Conservation (phyloP, 1,140 invertebrate species). For the Vanessa atalanta region DNA sequence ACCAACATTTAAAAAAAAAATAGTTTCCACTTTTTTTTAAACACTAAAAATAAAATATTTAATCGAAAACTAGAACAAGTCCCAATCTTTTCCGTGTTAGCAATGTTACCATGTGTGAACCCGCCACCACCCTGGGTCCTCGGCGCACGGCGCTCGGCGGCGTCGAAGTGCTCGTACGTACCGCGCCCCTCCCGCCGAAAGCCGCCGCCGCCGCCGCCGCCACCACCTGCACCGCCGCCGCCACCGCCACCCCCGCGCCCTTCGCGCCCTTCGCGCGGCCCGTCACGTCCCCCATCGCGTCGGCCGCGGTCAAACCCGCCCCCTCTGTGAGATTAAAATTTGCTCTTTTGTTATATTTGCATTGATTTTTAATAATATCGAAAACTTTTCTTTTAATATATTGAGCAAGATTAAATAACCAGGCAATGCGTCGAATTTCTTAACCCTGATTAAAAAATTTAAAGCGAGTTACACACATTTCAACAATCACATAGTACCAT, state of each 20-base stretch:
- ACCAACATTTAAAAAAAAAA: neutral
- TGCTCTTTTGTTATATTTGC: no score
- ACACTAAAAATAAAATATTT: neutral
- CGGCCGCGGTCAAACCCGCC: conserved; percentile 72
- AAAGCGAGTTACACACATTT: no score
- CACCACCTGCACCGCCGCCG: conserved; percentile 53
- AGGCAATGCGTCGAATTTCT: no score
- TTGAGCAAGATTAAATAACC: no score
- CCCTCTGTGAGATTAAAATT: conserved; percentile 48
- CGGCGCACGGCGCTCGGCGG: conserved; percentile 57
- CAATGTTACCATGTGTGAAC: conserved; percentile 72
- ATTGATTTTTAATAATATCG: no score
- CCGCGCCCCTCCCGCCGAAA: conserved; percentile 62
- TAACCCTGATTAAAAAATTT: no score
- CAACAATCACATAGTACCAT: no score
- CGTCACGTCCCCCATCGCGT: conserved; percentile 72
- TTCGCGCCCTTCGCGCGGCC: conserved; percentile 53
- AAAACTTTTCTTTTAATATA: no score
- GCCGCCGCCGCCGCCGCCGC: conserved; percentile 58
- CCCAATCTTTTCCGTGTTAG: conserved; percentile 43
- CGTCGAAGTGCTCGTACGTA: conserved; percentile 75
- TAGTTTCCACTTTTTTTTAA: neutral
- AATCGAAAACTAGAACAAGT: conserved; percentile 17
- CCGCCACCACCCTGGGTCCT: conserved; percentile 74
- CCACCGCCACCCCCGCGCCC: conserved; percentile 52